Evolutionary conservation across 2,113 vertebrate genomes (phyloP).

Genomic region (Catagonus wagneri): DNA sequence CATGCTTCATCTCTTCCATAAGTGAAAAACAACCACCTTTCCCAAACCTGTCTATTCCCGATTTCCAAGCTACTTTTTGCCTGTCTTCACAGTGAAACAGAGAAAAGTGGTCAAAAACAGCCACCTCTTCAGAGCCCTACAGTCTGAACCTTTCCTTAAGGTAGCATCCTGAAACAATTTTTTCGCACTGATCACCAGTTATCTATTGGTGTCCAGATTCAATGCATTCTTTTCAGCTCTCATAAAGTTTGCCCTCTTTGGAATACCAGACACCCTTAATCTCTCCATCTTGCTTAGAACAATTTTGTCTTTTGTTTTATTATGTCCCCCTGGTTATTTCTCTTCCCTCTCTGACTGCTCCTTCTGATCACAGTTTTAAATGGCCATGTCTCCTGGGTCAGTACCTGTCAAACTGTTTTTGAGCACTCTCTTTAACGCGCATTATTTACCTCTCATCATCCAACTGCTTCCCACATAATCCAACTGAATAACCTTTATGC

Average conservation of each 20-base stretch:
- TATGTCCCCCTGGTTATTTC: not conserved
- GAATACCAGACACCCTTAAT: not conserved
- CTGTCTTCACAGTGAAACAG: not conserved
- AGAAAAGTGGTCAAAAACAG: not conserved
- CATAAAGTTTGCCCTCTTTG: not conserved
- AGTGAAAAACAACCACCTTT: not conserved
- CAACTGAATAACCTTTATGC: not conserved
- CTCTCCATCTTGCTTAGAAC: not conserved
- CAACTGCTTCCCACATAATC: not conserved
- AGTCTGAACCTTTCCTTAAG: not conserved
- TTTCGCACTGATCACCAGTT: not conserved
- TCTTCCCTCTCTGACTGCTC: not conserved
- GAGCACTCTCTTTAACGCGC: not conserved
- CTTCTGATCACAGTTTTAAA: constrained; percentile 1
- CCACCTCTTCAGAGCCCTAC: not conserved
- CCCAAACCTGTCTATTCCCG: not conserved
- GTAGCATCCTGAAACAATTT: not conserved
- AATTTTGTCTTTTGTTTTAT: not conserved
- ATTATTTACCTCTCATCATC: not conserved
- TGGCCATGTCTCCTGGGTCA: not conserved
- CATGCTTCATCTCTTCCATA: not conserved
- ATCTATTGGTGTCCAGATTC: not conserved
- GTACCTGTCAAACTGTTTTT: not conserved
- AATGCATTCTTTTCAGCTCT: not conserved
- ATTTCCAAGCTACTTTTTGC: not conserved